These are phyloP conservation scores for Xestia rhomboidea DNA, from an alignment of 2,888 invertebrate genomes.

Conservation along the genomic window DNA sequence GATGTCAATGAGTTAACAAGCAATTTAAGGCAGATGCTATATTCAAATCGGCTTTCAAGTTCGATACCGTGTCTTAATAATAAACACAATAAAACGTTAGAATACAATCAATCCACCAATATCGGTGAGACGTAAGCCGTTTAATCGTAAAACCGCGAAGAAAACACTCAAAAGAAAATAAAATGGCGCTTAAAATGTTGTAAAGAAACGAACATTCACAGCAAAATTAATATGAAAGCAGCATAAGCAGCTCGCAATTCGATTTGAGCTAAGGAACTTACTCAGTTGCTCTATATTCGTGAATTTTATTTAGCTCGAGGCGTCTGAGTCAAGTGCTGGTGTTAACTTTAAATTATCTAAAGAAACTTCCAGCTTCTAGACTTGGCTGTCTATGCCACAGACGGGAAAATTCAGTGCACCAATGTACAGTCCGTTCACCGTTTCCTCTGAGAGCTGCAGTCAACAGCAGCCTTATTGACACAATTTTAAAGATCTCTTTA, in stretches of 20 bases:
- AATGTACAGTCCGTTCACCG: not conserved
- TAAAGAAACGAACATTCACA: slow-evolving; percentile 22
- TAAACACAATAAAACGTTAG: slow-evolving; percentile 24
- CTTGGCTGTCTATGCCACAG: slow-evolving; percentile 18
- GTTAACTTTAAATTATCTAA: slow-evolving; percentile 66
- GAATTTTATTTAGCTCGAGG: slow-evolving; percentile 49
- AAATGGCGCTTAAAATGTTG: slow-evolving; percentile 31
- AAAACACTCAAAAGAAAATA: slow-evolving; percentile 38
- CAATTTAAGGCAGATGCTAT: not conserved
- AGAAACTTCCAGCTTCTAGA: slow-evolving; percentile 38
- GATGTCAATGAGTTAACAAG: not conserved
- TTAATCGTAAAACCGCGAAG: slow-evolving; percentile 26
- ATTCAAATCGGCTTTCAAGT: slow-evolving; percentile 2
- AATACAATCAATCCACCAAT: slow-evolving; percentile 20
- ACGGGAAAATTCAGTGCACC: slow-evolving; percentile 4
- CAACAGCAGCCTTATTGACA: not conserved
- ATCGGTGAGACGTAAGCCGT: slow-evolving; percentile 9
- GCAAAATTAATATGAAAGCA: slow-evolving; percentile 43
- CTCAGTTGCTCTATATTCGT: slow-evolving; percentile 44
- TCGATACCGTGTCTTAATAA: not conserved
- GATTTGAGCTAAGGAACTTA: slow-evolving; percentile 42
- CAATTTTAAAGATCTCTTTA: not conserved
- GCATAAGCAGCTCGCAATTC: slow-evolving; percentile 46
- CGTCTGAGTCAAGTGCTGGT: slow-evolving; percentile 34
- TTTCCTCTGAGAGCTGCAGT: not conserved